Evolutionary conservation across 1,140 invertebrate genomes (phyloP).

Genomic region (Cephus cinctus): DNA sequence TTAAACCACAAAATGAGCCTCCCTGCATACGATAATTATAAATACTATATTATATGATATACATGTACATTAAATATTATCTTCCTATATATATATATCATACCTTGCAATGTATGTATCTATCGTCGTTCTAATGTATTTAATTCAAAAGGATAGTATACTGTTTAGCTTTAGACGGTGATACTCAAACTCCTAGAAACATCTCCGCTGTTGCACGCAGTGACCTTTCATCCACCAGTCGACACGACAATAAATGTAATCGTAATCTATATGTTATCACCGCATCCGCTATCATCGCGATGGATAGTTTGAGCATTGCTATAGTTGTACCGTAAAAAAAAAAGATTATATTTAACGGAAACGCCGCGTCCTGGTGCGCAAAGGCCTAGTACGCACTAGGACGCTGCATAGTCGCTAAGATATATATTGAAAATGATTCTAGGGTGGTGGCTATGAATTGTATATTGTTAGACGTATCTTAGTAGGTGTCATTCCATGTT

Average conservation of each 20-base stretch:
- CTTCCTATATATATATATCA: conserved; percentile 19
- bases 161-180: conserved; percentile 31
- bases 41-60: conserved; percentile 34
- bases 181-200: conserved; percentile 36
- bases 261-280: conserved; percentile 22
- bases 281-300: conserved; percentile 21
- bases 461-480: conserved; percentile 32
- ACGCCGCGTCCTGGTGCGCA: conserved; percentile 27
- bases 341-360: conserved; percentile 23
- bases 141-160: conserved; percentile 28
- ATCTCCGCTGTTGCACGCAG: conserved; percentile 6
- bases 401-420: too few species aligned
- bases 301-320: conserved; percentile 38
- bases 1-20: conserved; percentile 22
- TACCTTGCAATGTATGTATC: conserved; percentile 33
- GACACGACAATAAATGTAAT: conserved; percentile 39
- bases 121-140: conserved; percentile 27
- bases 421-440: conserved; percentile 25
- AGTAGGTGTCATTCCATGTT: conserved; percentile 49
- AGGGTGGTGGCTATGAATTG: conserved; percentile 43
- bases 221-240: conserved; percentile 21
- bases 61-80: conserved; percentile 44
- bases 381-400: too few species aligned
- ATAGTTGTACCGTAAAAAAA: conserved; percentile 28
- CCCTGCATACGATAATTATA: conserved; percentile 20